Base-by-base conservation (phyloP, 1,140 invertebrate species). In the Rhagoletis pomonella region DNA sequence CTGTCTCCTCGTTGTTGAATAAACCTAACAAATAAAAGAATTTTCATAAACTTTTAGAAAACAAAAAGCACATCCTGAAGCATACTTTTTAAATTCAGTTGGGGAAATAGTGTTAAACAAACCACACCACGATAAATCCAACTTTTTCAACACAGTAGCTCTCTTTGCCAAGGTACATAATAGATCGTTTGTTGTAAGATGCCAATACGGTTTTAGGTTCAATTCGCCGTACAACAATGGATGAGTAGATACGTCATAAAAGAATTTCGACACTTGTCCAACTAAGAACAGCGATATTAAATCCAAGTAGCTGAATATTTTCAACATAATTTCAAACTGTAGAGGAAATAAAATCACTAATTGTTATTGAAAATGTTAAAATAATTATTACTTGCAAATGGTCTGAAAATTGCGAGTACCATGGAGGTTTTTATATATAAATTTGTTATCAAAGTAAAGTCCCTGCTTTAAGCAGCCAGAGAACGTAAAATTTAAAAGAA, bases 61-160 rank as follows among this genome's bases (percentile, higher is more conserved):
- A 29, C 5, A 44, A 86, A 87, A 60, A 42, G 10, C 17, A 4
- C 60, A n/a, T 12, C 17, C 17, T 65, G 6, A 10, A 19, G 89
- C 87, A 87, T 47, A 93, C 92, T 93, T 93, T 58, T 93, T 93
- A 44, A 90, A 91, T 85, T 92, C 91, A 81, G 91, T 92, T 69
- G 92, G 90, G 60, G 91, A 92, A 62, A 93, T 87, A 50, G 90
- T 89, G 84, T 94, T 93, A 91, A 97, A 95, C 88, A 95, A 96
- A n/a, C 97, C 97, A 93, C 97, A 98, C 97, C 97, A 98, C 0
- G 97, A 97, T 0, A 98, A 91, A 94, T 98, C 97, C 14, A 98
- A 90, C 92, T 96, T 96, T 89, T 96, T 96, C 17, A 98, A 92
- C 91, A 95, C 95, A 88, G 95, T 95, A 92, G 96, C 97, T 87